These are phyloP conservation scores for Tethea ocularis DNA, from an alignment of 2,888 invertebrate species.

Conservation along the genomic window DNA sequence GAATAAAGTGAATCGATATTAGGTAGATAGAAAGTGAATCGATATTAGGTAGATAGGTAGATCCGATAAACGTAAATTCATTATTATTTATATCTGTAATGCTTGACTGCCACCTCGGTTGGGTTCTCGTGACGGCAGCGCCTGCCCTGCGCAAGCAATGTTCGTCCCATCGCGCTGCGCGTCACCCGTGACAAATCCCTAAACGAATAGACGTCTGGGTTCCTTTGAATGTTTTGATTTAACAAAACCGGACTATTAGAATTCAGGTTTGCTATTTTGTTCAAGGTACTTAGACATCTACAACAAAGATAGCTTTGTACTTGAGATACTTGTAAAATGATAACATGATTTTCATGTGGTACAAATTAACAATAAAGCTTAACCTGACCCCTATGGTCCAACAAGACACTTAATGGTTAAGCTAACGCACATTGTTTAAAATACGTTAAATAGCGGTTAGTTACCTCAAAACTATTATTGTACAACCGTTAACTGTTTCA, in stretches of 20 bases:
- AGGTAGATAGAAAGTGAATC: background rate
- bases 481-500: slow-evolving; percentile 57
- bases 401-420: background rate
- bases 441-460: slow-evolving; percentile 11
- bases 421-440: slow-evolving; percentile 7
- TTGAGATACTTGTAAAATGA: background rate
- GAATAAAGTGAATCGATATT: too few relatives aligned
- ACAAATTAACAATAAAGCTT: background rate
- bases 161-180: slow-evolving; percentile 24
- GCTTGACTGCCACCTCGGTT: background rate
- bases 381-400: background rate
- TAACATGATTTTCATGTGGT: background rate
- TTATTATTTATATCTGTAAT: slow-evolving; percentile 1
- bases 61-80: background rate
- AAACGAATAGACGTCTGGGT: slow-evolving; percentile 38
- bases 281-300: too few relatives aligned
- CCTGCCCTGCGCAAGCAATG: slow-evolving; percentile 19
- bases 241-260: background rate
- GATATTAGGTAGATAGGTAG: background rate
- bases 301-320: too few relatives aligned
- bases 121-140: slow-evolving; percentile 5
- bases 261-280: too few relatives aligned
- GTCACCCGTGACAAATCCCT: slow-evolving; percentile 53
- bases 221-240: background rate
- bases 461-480: slow-evolving; percentile 41